phyloP scores from a whole-genome alignment of 2,888 invertebrate species.

The Coelogynopora nodosa region DNA sequence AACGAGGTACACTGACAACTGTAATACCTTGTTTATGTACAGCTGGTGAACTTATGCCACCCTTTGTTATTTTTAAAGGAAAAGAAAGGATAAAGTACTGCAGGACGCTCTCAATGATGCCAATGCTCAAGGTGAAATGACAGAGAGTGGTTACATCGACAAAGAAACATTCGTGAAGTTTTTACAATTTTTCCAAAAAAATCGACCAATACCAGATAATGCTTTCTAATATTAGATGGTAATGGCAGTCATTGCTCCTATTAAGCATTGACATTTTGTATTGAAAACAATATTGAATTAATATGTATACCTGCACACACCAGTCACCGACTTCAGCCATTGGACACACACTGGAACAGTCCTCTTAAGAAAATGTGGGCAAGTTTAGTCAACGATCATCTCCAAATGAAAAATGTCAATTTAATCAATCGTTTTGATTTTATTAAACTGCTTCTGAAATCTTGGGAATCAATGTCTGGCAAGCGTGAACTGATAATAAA shows the following conservation, averaged over 20 bases:
- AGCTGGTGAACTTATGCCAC: background rate
- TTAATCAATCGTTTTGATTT: background rate
- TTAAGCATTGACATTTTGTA: background rate
- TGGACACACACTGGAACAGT: constrained; percentile 4
- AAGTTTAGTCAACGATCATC: background rate
- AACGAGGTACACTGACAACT: background rate
- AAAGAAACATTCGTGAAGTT: background rate
- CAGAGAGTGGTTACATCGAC: background rate
- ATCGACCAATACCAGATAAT: background rate
- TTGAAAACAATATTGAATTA: background rate
- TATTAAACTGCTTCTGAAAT: background rate
- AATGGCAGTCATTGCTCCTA: background rate
- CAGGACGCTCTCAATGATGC: background rate
- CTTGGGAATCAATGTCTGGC: background rate
- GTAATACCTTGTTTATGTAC: background rate
- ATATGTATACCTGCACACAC: background rate
- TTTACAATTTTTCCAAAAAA: background rate
- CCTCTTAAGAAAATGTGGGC: background rate
- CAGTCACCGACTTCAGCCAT: constrained; percentile 16
- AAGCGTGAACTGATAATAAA: background rate
- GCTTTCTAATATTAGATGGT: constrained; percentile 18
- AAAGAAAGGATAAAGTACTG: background rate
- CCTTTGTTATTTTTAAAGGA: background rate
- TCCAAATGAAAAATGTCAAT: background rate
- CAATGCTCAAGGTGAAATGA: background rate